Percentiles rank a stretch among this genome's conserved stretches.
phyloP scores from a whole-genome alignment of 2,113 vertebrate genomes.

The Callipepla californica region DNA sequence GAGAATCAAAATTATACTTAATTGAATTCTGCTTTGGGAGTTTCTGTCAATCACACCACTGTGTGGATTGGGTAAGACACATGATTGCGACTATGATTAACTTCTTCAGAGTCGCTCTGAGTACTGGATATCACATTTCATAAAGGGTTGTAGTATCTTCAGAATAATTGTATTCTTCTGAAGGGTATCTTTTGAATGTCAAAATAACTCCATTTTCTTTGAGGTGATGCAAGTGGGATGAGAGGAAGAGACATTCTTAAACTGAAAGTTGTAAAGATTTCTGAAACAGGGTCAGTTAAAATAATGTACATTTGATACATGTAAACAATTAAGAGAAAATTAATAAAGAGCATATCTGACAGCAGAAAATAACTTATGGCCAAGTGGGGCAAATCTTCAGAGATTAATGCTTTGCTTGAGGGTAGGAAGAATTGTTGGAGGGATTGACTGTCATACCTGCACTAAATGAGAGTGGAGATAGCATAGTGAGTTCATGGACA shows the following conservation, averaged over 20 bases:
- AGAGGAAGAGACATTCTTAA: neutral
- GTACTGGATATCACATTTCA: neutral
- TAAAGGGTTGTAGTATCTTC: neutral
- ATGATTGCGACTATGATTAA: constrained; percentile 44
- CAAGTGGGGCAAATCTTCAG: neutral
- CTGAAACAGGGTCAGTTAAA: neutral
- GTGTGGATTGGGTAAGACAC: constrained; percentile 25
- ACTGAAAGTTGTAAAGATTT: neutral
- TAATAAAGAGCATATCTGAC: neutral
- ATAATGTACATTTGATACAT: neutral
- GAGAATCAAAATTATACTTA: constrained; percentile 69
- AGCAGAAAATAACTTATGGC: neutral
- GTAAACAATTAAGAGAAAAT: neutral
- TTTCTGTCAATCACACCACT: constrained; percentile 65
- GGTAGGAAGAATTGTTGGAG: neutral
- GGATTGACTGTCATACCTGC: neutral
- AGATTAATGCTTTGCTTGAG: neutral
- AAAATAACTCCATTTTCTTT: neutral
- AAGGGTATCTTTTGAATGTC: constrained; percentile 13
- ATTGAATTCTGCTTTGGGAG: constrained; percentile 67
- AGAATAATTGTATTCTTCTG: constrained; percentile 24
- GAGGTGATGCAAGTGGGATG: neutral
- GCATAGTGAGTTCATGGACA: neutral
- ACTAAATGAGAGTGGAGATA: neutral
- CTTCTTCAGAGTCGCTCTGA: neutral